phyloP scores from a whole-genome alignment of 2,797 vertebrate genomes.

The Octomys mimax region DNA sequence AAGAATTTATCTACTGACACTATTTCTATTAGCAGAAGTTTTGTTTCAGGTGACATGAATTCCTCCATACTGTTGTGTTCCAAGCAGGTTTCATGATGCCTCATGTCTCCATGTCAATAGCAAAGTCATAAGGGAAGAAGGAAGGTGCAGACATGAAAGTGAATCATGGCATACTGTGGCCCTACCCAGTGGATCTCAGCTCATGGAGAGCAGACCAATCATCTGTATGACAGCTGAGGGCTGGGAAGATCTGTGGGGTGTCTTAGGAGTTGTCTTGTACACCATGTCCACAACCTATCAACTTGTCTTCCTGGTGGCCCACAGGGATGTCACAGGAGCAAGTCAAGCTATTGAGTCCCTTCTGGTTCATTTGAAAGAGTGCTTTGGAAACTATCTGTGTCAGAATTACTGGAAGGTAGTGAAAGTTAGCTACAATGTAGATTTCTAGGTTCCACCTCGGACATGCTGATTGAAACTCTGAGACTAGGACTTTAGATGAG shows the following conservation, averaged over 20 bases:
- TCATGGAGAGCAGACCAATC: neutral
- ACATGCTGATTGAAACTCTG: neutral
- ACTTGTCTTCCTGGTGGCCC: neutral
- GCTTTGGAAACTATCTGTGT: neutral
- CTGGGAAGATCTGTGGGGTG: neutral
- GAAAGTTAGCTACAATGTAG: neutral
- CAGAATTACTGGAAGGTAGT: neutral
- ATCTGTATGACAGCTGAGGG: neutral
- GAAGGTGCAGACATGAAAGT: neutral
- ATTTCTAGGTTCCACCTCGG: neutral
- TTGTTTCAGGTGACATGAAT: slow-evolving; percentile 19
- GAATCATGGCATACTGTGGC: neutral
- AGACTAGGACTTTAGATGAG: neutral
- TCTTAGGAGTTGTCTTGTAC: neutral
- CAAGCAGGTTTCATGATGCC: neutral
- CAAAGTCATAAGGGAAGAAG: neutral
- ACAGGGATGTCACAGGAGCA: neutral
- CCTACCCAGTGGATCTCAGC: neutral
- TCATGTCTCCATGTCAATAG: neutral
- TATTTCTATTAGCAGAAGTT: neutral
- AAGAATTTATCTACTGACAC: neutral
- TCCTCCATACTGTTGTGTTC: neutral
- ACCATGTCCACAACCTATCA: neutral
- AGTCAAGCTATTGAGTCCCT: no score
- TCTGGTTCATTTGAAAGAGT: no score